Evolutionary conservation across 2,888 invertebrate genomes (phyloP).

Genomic region (Apodemia mormo): DNA sequence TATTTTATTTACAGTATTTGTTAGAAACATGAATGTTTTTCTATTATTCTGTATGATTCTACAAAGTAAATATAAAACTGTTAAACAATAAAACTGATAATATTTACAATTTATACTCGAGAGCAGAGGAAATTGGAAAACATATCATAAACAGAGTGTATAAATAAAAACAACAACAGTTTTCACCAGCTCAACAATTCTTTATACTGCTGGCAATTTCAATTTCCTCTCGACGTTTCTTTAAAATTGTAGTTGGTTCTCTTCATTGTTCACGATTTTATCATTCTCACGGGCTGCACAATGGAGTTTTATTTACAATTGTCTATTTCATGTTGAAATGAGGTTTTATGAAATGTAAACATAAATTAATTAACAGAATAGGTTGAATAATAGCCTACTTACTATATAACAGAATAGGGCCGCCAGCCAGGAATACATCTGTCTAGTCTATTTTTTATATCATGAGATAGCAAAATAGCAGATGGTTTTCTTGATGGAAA

Average conservation of each 20-base stretch:
- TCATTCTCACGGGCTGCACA: conserved; percentile 4
- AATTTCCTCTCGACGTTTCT: conserved; percentile 55
- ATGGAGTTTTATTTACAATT: neutral
- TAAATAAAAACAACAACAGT: conserved; percentile 12
- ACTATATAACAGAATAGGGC: too few relatives aligned
- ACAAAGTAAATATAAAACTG: neutral
- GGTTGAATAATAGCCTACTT: neutral
- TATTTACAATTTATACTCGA: neutral
- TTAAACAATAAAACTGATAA: neutral
- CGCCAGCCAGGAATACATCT: too few relatives aligned
- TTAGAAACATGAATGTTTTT: neutral
- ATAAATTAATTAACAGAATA: neutral
- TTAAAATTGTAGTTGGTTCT: conserved; percentile 59
- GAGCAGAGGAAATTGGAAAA: neutral
- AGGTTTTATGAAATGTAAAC: neutral
- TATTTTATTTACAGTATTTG: too few relatives aligned
- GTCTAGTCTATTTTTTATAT: too few relatives aligned
- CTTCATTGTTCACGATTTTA: conserved; percentile 52
- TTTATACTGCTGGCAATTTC: conserved; percentile 44
- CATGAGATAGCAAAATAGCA: too few relatives aligned
- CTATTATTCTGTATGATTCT: neutral
- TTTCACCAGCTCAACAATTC: conserved; percentile 38
- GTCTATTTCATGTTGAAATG: conserved; percentile 10
- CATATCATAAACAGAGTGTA: conserved; percentile 4
- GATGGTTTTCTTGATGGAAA: too few relatives aligned